A percentile compares a stretch with the other conserved stretches of the same genome.
Conservation (phyloP, 2,113 vertebrate species). For the Spilogale gracilis region DNA sequence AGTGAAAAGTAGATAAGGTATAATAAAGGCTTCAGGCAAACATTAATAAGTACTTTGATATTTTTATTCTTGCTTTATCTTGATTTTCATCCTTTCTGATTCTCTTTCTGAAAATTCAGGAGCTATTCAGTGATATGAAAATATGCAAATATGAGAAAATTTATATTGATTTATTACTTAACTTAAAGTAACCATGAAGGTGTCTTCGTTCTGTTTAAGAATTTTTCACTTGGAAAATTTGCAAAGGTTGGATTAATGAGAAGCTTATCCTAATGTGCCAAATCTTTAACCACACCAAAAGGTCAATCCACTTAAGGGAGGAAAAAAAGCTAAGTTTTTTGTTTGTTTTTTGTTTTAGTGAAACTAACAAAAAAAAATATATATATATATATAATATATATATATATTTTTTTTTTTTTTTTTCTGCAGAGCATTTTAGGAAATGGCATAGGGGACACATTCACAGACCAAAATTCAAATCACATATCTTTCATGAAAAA, state of each 20-base stretch:
- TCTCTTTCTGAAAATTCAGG: neutral
- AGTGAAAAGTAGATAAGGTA: neutral
- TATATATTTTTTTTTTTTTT: no score
- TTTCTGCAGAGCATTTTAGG: neutral
- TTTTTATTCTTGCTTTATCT: neutral
- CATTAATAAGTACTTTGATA: neutral
- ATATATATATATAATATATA: no score
- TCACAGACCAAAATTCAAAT: neutral
- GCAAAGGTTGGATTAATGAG: neutral
- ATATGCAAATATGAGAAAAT: slow-evolving; percentile 25
- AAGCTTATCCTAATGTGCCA: neutral
- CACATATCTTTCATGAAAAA: neutral
- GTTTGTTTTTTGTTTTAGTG: neutral
- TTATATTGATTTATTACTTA: neutral
- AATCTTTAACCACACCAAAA: slow-evolving; percentile 30
- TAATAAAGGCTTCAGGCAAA: neutral
- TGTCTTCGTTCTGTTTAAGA: slow-evolving; percentile 11
- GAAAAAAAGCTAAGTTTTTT: neutral
- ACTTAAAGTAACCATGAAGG: slow-evolving; percentile 33
- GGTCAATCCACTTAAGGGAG: neutral
- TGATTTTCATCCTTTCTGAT: neutral
- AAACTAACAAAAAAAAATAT: neutral
- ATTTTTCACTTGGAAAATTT: slow-evolving; percentile 57
- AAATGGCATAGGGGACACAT: neutral
- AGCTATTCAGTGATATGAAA: neutral